phyloP scores from a whole-genome alignment of 2,797 vertebrate species.

The Bucorvus abyssinicus region DNA sequence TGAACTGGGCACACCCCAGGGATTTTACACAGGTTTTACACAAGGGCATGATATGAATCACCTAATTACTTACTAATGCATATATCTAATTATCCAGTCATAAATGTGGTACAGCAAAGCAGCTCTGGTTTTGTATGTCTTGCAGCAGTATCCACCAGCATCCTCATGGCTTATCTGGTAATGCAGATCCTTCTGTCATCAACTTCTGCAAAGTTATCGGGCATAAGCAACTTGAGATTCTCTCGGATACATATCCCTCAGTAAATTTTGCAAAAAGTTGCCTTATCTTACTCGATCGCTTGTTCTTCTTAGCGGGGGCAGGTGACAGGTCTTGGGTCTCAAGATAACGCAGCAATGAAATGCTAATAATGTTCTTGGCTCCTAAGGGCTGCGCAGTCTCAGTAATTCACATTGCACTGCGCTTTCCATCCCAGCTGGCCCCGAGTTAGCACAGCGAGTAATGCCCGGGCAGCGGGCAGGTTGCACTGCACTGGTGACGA shows the following conservation, averaged over 20 bases:
- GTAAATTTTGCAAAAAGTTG: not conserved
- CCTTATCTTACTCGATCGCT: rapidly evolving
- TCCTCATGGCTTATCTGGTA: not conserved
- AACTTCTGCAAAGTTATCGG: not conserved
- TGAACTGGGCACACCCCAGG: not conserved
- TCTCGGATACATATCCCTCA: not conserved
- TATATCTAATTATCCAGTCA: not conserved
- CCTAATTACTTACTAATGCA: not conserved
- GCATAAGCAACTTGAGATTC: not conserved
- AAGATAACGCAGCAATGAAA: rapidly evolving
- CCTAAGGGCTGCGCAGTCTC: rapidly evolving
- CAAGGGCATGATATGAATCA: not conserved
- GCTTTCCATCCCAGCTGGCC: rapidly evolving
- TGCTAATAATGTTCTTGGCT: rapidly evolving
- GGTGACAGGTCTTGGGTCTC: not conserved
- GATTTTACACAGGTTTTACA: not conserved
- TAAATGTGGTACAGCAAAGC: not conserved
- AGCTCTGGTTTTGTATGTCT: not conserved
- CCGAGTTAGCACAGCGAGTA: rapidly evolving
- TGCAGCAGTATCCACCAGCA: not conserved
- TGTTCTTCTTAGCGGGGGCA: not conserved
- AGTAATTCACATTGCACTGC: rapidly evolving
- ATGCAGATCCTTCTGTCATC: not conserved
- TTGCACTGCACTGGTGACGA: rapidly evolving
- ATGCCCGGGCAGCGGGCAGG: rapidly evolving